Evolutionary conservation across 2,888 invertebrate genomes (phyloP), one percentile per base, ranked within the genome.

Genomic region (Noctua comes): DNA sequence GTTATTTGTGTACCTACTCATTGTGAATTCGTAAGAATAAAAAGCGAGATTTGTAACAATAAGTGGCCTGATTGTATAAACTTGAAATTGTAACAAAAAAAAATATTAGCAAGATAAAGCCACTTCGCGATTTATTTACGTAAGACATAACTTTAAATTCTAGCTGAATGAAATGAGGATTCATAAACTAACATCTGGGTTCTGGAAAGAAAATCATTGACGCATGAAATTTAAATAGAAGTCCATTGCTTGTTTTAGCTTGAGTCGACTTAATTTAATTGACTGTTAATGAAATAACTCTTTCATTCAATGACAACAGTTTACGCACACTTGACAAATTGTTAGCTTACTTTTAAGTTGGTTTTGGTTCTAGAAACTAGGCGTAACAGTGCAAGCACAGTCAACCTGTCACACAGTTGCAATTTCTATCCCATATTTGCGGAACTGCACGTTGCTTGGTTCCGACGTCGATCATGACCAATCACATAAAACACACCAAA

Each of bases 401-500:
- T 79, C 59, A 24, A 82, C 62, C 80, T 75, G 31, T 76, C 66
- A 73, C 40, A 40, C 43, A 46, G 68, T 40, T 82, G 83, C 86
- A 88, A 69, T 91, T 88, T 85, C 88, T 87, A 82, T 21, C 46
- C 74, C 72, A 81, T 81, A 85, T 84, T 83, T 71, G 73, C 76
- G 73, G 68, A 86, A 84, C 84, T 83, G 75, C 86, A 86, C 87
- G 90, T 80, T 73, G 68, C 57, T 68, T 76, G 76, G 72, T 77
- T 81, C 84, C 82, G 76, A 79, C 79, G 81, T 84, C 83, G 82
- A 85, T 87, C 88, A 87, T 85, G 89, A 88, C 88, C 83, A 86
- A 88, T 88, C 88, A 79, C 86, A 82, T 85, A 88, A 84, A 87
- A 91, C 86, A 88, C 83, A 91, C 89, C 87, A 92, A 91, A 90